Evolutionary conservation across 2,113 vertebrate species (phyloP).

Genomic region (Semnornis frantzii): DNA sequence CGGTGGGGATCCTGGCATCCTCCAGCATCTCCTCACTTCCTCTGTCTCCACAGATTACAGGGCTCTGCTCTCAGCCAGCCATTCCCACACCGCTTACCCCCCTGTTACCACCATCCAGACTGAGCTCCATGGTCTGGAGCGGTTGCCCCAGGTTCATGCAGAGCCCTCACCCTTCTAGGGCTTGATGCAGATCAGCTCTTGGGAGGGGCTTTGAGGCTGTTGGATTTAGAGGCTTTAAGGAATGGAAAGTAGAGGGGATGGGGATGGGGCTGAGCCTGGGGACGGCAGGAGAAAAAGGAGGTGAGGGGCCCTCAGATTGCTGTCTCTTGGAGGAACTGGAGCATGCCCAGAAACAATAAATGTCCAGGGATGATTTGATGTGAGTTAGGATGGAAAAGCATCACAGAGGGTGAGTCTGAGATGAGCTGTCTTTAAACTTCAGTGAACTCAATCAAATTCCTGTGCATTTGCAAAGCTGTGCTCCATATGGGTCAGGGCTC

Average conservation of each 20-base stretch:
- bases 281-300: conserved; percentile 50
- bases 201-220: not conserved
- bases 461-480: conserved; percentile 25
- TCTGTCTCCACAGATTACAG: not conserved
- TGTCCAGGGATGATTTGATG: conserved; percentile 49
- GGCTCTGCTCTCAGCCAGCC: not conserved
- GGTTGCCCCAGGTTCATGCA: not conserved
- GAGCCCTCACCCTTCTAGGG: not conserved
- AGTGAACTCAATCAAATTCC: conserved; percentile 41
- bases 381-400: conserved; percentile 53
- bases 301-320: conserved; percentile 1
- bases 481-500: not conserved
- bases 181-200: not conserved
- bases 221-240: not conserved
- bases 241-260: not conserved
- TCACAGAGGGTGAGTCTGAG: conserved; percentile 36
- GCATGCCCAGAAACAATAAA: conserved; percentile 69
- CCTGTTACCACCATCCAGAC: not conserved
- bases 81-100: not conserved
- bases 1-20: not conserved
- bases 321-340: conserved; percentile 55
- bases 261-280: not conserved
- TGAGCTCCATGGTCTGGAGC: not conserved
- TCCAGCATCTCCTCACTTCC: not conserved
- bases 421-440: conserved; percentile 24